Evolutionary conservation across 1,140 invertebrate species (phyloP).

Genomic region (Papilio aristodemus): DNA sequence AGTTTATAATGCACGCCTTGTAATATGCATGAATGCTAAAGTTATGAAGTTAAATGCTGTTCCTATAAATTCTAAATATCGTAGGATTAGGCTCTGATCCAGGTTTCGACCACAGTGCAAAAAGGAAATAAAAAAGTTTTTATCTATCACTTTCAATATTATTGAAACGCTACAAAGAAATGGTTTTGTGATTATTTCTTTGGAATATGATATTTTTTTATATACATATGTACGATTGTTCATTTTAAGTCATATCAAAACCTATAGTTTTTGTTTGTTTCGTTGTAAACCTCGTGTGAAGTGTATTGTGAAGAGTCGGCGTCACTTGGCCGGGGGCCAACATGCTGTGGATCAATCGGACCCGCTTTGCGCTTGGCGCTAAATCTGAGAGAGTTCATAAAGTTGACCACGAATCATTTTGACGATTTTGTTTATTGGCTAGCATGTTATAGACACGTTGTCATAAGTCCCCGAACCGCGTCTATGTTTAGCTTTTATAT

Average conservation of each 20-base stretch:
- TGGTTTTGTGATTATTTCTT: no score
- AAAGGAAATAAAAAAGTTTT: no score
- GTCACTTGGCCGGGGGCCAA: slow-evolving; percentile 20
- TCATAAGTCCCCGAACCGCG: not conserved
- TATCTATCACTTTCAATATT: no score
- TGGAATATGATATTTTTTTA: not conserved
- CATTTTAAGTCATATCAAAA: not conserved
- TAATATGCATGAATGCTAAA: no score
- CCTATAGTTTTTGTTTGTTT: slow-evolving; percentile 15
- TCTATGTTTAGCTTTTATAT: not conserved
- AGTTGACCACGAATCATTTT: slow-evolving; percentile 18
- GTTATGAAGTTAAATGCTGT: no score
- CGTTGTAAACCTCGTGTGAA: slow-evolving; percentile 9
- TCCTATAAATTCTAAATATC: no score
- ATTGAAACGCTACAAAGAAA: no score
- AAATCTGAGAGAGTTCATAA: slow-evolving; percentile 17
- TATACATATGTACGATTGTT: not conserved
- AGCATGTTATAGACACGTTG: not conserved
- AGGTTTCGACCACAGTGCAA: no score
- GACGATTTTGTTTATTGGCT: slow-evolving; percentile 15
- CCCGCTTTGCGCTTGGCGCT: slow-evolving; percentile 37
- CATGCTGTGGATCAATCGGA: slow-evolving; percentile 23
- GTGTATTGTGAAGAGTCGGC: slow-evolving; percentile 21
- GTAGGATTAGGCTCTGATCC: no score
- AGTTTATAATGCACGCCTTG: no score